A percentile compares a stretch with the other conserved stretches of the same genome.
Evolutionary conservation across 2,888 invertebrate species (phyloP).

Genomic region (Mythimna impura): DNA sequence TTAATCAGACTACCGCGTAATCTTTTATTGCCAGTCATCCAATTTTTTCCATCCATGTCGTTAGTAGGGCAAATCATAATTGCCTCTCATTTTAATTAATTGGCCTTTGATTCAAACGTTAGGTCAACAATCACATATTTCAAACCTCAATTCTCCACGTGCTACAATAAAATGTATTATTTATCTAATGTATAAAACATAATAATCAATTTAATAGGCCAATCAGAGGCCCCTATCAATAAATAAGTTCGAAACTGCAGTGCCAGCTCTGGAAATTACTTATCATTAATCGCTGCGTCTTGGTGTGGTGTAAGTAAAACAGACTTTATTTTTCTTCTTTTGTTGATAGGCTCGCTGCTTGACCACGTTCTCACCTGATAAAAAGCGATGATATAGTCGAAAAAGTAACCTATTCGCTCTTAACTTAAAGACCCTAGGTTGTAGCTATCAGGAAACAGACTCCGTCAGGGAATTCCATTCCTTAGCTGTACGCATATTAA

Average conservation of each 20-base stretch:
- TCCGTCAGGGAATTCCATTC: too few relatives aligned
- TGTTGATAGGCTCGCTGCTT: too few relatives aligned
- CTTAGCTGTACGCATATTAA: too few relatives aligned
- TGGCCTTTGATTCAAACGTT: constrained; percentile 36
- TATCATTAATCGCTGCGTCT: constrained; percentile 65
- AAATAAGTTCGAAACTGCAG: constrained; percentile 69
- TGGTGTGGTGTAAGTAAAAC: constrained; percentile 39
- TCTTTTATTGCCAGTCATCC: neutral
- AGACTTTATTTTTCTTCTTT: neutral
- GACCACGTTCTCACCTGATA: too few relatives aligned
- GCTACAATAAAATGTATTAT: constrained; percentile 55
- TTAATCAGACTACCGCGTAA: constrained; percentile 22
- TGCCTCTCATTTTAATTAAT: constrained; percentile 41
- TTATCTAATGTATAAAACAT: constrained; percentile 47
- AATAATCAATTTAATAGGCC: constrained; percentile 65
- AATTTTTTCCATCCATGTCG: constrained; percentile 15
- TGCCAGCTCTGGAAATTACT: constrained; percentile 66
- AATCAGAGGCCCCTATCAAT: constrained; percentile 73
- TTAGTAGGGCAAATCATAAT: constrained; percentile 28
- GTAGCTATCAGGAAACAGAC: too few relatives aligned
- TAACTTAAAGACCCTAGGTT: too few relatives aligned
- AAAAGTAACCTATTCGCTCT: too few relatives aligned
- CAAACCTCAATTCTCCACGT: constrained; percentile 50
- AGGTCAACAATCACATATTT: constrained; percentile 56
- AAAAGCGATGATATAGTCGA: too few relatives aligned